Base-by-base conservation (phyloP, 2,113 vertebrate genomes). In the Coturnix japonica region DNA sequence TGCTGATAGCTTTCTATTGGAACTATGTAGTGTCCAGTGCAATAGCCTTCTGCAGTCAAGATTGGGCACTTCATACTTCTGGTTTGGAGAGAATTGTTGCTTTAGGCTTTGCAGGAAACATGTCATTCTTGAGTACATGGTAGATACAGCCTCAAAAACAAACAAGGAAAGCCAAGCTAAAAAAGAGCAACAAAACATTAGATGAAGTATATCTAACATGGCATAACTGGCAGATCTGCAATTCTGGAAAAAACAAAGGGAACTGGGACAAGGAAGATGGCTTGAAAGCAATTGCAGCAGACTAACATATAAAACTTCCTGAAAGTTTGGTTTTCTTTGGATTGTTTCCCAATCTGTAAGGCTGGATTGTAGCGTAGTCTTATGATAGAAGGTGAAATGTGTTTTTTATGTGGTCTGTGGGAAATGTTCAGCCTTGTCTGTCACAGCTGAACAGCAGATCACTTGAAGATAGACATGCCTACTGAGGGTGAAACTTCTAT, bases 31-130 rank as follows among this genome's bases (percentile, higher is more conserved):
- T 71, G 59, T 4, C 31, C 19, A 31, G 37, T 82, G 67, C 59
- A 65, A 1, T 37, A 59, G 33, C 28, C 22, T 3, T 70, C 33
- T 28, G 6, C 1, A 3, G 7, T 31, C 22, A 64, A 46, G 20
- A 25, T 39, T 82, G 44, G 53, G 56, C 17, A n/a, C 10, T 79
- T 66, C 31, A 33, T 54, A 23, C 10, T 59, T 87, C 63, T 44
- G 21, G 2, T 79, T 87, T 90, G 78, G 51, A 72, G 39, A 47
- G 22, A 77, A 35, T 47, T 67, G n/a, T 37, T 81, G 12, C 3
- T 28, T 65, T n/a, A 47, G 25, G n/a, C 0, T 0, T 79, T 80
- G 60, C 12, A 70, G 31, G 33, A 54, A 12, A 28, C 4, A 3
- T 8, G 10, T 3, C 0, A 1, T 65, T 53, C 33, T 47, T 87